Base-by-base conservation (phyloP, 2,888 invertebrate genomes). In the Trichopoda pennipes region DNA sequence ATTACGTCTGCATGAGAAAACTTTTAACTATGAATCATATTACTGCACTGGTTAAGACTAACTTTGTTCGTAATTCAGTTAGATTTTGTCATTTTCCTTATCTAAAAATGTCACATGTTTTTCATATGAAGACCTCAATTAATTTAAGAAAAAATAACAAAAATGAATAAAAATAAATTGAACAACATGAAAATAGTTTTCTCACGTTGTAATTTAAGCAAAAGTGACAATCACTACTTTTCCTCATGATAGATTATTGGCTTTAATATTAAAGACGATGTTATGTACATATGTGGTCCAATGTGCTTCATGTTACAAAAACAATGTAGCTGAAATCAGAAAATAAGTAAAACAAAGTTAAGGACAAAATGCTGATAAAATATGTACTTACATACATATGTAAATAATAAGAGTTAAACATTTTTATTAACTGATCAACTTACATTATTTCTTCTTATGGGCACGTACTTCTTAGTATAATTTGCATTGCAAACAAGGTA, bases 131-230 rank as follows among this genome's bases (percentile, higher is more conserved):
- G 28, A 28, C 28, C 14, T 14, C 38, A 38, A 38, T 38, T 38
- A 38, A 1, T 3, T 38, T 38, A 38, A 38, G 10, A 10, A 38
- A 38, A 38, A 14, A 14, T 12, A 38, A 14, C 38, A 14, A 38
- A 14, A 38, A 14, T 38, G 10, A 12, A 14, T 38, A 14, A 38
- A 38, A 38, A 38, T 14, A 38, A 38, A 14, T 6, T 14, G 3
- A 1, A 38, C 10, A 38, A 10, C 14, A 14, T 47, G 14, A 55
- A 55, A 70, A 70, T 32, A 44, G 17, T 38, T 69, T 44, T 69
- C 32, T 4, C 21, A 19, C 16, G 14, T 28, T 21, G 38, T 8
- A 7, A 42, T 42, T 32, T 63, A 28, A 38, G 42, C 35, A 16
- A 77, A 70, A 70, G 77, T 70, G n/a, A n/a, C n/a, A n/a, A n/a